Conservation (phyloP, 2,888 invertebrate genomes). For the Drosophila suboccidentalis region DNA sequence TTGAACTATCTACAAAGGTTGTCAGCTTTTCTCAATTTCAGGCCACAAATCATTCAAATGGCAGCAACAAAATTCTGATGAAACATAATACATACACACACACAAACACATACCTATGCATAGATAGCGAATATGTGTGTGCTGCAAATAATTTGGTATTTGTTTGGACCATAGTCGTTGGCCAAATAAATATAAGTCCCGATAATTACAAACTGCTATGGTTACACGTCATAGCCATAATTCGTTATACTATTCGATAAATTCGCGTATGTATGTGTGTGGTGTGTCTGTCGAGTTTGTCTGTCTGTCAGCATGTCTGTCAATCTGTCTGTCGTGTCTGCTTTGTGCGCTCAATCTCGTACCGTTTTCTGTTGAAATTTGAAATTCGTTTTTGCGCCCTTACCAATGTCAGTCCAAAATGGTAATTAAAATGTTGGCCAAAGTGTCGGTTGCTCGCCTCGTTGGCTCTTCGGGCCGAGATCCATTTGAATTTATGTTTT, state of each 20-base stretch:
- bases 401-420: constrained; percentile 39
- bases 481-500: constrained; percentile 35
- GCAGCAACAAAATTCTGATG: constrained; percentile 30
- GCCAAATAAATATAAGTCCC: constrained; percentile 49
- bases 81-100: constrained; percentile 31
- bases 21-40: constrained; percentile 14
- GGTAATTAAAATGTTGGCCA: constrained; percentile 74
- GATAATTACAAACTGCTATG: constrained; percentile 59
- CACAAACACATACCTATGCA: neutral
- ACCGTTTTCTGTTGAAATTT: constrained; percentile 59
- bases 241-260: constrained; percentile 29
- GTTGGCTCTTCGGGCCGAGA: constrained; percentile 13
- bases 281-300: neutral
- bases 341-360: constrained; percentile 56
- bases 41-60: constrained; percentile 41
- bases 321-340: constrained; percentile 5
- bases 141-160: constrained; percentile 29
- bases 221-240: constrained; percentile 37
- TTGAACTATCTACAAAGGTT: neutral
- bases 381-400: constrained; percentile 49
- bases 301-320: constrained; percentile 3
- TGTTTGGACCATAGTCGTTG: constrained; percentile 22
- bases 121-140: constrained; percentile 2
- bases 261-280: neutral
- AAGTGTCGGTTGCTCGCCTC: constrained; percentile 59